phyloP scores from a whole-genome alignment of 2,888 invertebrate species.

The Omphaloscelis lunosa region DNA sequence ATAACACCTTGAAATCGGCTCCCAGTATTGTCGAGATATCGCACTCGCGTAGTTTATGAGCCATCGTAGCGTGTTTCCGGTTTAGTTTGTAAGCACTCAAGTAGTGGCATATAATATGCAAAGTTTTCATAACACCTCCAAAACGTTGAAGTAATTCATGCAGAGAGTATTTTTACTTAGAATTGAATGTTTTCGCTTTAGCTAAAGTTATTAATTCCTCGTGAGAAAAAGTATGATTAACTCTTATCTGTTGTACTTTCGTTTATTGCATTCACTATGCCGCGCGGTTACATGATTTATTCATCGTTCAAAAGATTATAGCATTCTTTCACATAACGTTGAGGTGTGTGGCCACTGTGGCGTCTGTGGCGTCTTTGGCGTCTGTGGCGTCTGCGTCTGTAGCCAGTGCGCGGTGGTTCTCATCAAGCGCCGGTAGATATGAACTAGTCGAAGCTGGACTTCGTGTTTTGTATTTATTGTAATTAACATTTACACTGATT shows the following conservation, averaged over 20 bases:
- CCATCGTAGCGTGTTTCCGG: conserved; percentile 62
- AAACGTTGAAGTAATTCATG: conserved; percentile 34
- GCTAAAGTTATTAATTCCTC: conserved; percentile 48
- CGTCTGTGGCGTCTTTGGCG: background rate
- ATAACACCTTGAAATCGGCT: conserved; percentile 74
- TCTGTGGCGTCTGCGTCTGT: background rate
- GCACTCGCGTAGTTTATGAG: conserved; percentile 57
- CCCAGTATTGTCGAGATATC: conserved; percentile 74
- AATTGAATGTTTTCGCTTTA: conserved; percentile 61
- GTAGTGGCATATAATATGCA: conserved; percentile 39
- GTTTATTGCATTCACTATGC: conserved; percentile 75
- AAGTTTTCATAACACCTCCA: conserved; percentile 49
- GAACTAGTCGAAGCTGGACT: conserved; percentile 76
- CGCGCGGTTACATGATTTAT: conserved; percentile 73
- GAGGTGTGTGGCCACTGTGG: conserved; percentile 36
- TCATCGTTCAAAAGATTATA: conserved; percentile 71
- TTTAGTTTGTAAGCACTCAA: conserved; percentile 59
- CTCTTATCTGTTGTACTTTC: conserved; percentile 72
- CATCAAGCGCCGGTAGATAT: conserved; percentile 36
- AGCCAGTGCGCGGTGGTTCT: background rate
- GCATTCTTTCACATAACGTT: conserved; percentile 71
- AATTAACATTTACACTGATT: conserved; percentile 58
- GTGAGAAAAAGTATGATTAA: conserved; percentile 56
- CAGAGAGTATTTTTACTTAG: conserved; percentile 47
- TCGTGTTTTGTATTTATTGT: conserved; percentile 71